Evolutionary conservation across 1,140 invertebrate genomes (phyloP), one percentile per base, ranked within the genome.

Genomic region (Chelonus insularis): DNA sequence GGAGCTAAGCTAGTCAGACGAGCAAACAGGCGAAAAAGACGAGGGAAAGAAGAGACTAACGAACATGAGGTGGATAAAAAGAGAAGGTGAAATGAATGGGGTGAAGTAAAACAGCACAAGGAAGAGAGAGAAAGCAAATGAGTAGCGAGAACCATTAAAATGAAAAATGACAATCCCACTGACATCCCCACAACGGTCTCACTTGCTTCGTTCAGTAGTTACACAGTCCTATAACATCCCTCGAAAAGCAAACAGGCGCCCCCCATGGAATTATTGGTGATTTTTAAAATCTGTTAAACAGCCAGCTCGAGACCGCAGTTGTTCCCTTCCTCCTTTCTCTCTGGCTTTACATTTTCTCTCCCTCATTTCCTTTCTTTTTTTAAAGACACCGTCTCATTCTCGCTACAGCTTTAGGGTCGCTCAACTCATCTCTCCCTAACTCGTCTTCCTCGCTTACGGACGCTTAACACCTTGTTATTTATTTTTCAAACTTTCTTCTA

Each of bases 261-360:
- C 48, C 56, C 47, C 48, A 39, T 58, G 65, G 69, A 72, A 67
- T 76, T 76, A 76, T 78, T 73, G 74, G 72, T 76, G 74, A 78
- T 77, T 77, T 78, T 79, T 82, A 78, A 81, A 81, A 81, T 81
- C 79, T 81, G 77, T 82, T 82, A 80, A 82, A 81, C 77, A 79
- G 76, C 72, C 75, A 61, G 29, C 72, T 76, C 70, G 71, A 76
- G 74, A 78, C 78, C 79, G 68, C 77, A 78, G 70, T 67, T 71
- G 68, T 64, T 69, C 56, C 41, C 45, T 56, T 21, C 41, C 52
- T 21, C 43, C 48, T 56, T 23, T 18, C 36, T 54, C 25, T 51
- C 20, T 36, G 62, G 48, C 62, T 7, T 63, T 23, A 60, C 39
- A 11, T 16, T 48, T 37, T 47, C 1, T 47, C 36, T 37, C 34